Base-by-base conservation (phyloP, 2,113 vertebrate species). In the Atractosteus spatula region DNA sequence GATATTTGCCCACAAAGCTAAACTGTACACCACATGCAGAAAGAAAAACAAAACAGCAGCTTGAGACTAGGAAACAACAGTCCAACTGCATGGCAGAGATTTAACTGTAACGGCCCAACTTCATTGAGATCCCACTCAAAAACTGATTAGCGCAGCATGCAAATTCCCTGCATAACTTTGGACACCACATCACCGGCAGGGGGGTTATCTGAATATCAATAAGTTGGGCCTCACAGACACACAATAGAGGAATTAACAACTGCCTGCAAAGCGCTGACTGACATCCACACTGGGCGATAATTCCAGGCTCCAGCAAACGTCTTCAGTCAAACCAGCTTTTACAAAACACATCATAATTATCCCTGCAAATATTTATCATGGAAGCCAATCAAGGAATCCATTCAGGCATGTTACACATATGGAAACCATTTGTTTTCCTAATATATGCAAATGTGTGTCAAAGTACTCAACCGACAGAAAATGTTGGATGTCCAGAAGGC, bases 281-380 rank as follows among this genome's bases (percentile, higher is more conserved):
- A 62, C 44, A 16, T 69, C n/a, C 45, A 43, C 29, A 41, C n/a
- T 47, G 16, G 57, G 14, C 8, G 43, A 62, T 7, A 69, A 68
- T 17, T 11, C 51, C 57, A 68, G 51, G 73, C 61, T 55, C 10
- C 13, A 64, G 13, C 11, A 29, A 12, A 16, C 44, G 5, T 45
- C 47, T 8, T 3, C 11, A 12, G 29, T 43, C 44, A 55, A 12
- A 5, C 42, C 63, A 6, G 29, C 16, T 62, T 66, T 76, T 68
- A 57, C 55, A 51, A 47, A n/a, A 42, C n/a, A 14, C 29, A 2
- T 44, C 55, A 73, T 57, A 68, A 69, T 70, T 63, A 62, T 44
- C 74, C 66, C 41, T 43, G 29, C 59, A 81, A 81, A 78, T 76
- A 66, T 76, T 76, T 75, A 76, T 75, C 51, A 72, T 68, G 72